Evolutionary conservation across 1,140 invertebrate genomes (phyloP).

Genomic region (Reticulitermes speratus): DNA sequence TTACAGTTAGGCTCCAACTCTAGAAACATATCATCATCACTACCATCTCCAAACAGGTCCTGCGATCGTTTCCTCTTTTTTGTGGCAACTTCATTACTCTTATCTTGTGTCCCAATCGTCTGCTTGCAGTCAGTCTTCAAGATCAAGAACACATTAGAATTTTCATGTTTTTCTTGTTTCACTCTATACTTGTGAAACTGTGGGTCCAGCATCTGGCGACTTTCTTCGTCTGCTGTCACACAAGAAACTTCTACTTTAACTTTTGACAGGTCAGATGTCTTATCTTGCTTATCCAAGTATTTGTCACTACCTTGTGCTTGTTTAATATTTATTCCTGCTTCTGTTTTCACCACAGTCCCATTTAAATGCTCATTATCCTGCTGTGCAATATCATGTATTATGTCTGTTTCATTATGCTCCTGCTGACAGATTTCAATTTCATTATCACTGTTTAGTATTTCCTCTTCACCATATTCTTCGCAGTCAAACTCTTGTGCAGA

Average conservation of each 20-base stretch:
- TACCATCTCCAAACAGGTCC: neutral
- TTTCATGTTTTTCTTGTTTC: neutral
- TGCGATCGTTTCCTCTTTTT: conserved; percentile 16
- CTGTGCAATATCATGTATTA: neutral
- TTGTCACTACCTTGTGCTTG: neutral
- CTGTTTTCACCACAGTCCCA: neutral
- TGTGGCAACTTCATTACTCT: neutral
- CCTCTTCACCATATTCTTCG: neutral
- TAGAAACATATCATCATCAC: neutral
- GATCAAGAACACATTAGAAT: neutral
- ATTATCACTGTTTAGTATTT: neutral
- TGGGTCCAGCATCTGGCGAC: too few relatives aligned
- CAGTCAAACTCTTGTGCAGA: neutral
- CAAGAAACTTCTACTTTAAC: neutral
- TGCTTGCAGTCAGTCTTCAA: neutral
- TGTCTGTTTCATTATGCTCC: neutral
- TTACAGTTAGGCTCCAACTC: neutral
- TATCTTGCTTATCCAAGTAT: neutral
- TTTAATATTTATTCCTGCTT: neutral
- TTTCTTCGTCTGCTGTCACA: neutral
- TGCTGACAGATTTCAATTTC: neutral
- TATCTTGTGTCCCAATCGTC: neutral
- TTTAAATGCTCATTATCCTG: neutral
- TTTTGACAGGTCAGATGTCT: neutral
- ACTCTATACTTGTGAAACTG: neutral